A percentile compares a stretch with the other conserved stretches of the same genome.
phyloP scores from a whole-genome alignment of 2,888 invertebrate species.

The Dorcus parallelipipedus region DNA sequence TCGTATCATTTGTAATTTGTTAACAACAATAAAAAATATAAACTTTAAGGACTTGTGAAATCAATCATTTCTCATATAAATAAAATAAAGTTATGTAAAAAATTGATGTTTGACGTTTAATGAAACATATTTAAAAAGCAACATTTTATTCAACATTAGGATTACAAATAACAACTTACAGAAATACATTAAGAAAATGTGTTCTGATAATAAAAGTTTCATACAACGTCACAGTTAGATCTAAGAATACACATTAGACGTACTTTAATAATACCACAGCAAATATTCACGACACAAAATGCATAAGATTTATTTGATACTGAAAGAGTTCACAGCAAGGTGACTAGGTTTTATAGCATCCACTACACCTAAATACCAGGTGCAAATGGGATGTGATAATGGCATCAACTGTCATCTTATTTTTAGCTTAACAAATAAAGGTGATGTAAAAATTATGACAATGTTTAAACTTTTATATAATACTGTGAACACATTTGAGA shows the following conservation, averaged over 20 bases:
- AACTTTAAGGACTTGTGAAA: no score
- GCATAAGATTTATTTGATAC: conserved; percentile 11
- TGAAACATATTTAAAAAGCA: conserved; percentile 12
- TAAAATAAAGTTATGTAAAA: no score
- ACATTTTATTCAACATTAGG: conserved; percentile 14
- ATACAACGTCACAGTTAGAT: neutral
- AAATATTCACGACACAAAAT: conserved; percentile 9
- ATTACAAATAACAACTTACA: conserved; percentile 18
- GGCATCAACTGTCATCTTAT: no score
- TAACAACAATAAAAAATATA: no score
- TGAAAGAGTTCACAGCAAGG: neutral
- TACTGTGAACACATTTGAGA: no score
- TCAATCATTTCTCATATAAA: no score
- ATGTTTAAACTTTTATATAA: neutral
- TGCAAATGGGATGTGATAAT: no score
- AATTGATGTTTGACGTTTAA: neutral
- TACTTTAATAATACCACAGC: conserved; percentile 10
- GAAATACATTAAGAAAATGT: conserved; percentile 8
- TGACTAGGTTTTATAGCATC: neutral
- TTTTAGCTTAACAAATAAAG: no score
- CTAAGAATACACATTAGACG: conserved; percentile 11
- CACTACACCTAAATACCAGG: no score
- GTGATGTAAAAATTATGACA: neutral
- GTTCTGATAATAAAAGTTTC: conserved; percentile 4
- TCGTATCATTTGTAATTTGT: no score